phyloP scores from a whole-genome alignment of 1,140 invertebrate genomes.

The Acromyrmex heyeri region DNA sequence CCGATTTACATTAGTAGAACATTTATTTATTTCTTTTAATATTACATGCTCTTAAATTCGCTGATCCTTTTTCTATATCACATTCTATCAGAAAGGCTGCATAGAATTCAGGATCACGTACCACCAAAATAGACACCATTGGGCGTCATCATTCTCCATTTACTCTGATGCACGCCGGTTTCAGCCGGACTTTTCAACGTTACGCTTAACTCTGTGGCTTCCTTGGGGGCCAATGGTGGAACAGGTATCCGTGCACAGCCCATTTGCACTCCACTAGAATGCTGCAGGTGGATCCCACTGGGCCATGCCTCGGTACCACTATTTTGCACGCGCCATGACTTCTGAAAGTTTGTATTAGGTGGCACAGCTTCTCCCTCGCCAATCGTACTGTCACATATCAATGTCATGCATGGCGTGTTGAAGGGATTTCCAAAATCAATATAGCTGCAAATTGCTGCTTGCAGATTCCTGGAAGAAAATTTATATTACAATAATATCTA shows the following conservation, averaged over 20 bases:
- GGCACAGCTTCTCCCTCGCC: conserved; percentile 92
- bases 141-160: conserved; percentile 94
- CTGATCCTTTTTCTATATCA: background rate
- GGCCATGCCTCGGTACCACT: conserved; percentile 93
- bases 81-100: background rate
- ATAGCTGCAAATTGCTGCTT: conserved; percentile 97
- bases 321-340: conserved; percentile 94
- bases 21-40: background rate
- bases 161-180: conserved; percentile 92
- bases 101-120: conserved; percentile 76
- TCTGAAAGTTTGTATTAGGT: conserved; percentile 91
- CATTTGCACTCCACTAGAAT: conserved; percentile 89
- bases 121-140: conserved; percentile 95
- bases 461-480: conserved; percentile 93
- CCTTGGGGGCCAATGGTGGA: conserved; percentile 89
- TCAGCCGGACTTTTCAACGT: conserved; percentile 90
- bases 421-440: conserved; percentile 93
- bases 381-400: conserved; percentile 92
- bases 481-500: background rate
- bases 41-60: background rate
- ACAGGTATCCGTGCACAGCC: conserved; percentile 88
- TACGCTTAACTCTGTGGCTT: conserved; percentile 90
- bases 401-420: conserved; percentile 92
- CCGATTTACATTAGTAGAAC: background rate
- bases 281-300: conserved; percentile 91